phyloP scores from a whole-genome alignment of 2,113 vertebrate species.

The Silurus meridionalis region DNA sequence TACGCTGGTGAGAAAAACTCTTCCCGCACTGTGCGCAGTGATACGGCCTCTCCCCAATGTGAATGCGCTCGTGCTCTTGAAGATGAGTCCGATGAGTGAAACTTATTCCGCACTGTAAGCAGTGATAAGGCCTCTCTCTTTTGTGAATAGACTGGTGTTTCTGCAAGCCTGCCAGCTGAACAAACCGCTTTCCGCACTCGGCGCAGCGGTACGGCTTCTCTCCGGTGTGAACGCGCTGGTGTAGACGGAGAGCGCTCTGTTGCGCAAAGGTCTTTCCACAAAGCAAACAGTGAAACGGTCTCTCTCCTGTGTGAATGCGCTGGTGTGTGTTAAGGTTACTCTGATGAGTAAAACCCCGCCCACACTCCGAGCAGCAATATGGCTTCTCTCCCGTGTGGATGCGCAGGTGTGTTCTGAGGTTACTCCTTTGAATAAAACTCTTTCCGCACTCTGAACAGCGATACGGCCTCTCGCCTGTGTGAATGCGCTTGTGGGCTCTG shows the following conservation, averaged over 20 bases:
- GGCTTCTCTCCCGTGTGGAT: constrained; percentile 27
- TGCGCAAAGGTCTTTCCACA: constrained; percentile 20
- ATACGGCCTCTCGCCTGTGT: constrained; percentile 22
- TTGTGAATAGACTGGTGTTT: constrained; percentile 23
- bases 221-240: constrained; percentile 15
- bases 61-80: constrained; percentile 27
- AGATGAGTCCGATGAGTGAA: constrained; percentile 27
- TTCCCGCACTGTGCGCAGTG: constrained; percentile 16
- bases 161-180: constrained; percentile 16
- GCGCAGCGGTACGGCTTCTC: constrained; percentile 11
- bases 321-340: constrained; percentile 25
- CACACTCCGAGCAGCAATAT: constrained; percentile 22
- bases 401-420: constrained; percentile 19
- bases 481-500: constrained; percentile 23
- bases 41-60: constrained; percentile 16
- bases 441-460: constrained; percentile 24
- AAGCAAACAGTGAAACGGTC: constrained; percentile 6
- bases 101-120: constrained; percentile 16
- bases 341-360: constrained; percentile 22
- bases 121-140: constrained; percentile 19
- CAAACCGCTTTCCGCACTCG: constrained; percentile 14
- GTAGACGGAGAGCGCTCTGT: constrained; percentile 11
- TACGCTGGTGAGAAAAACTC: constrained; percentile 15
- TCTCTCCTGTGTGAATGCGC: constrained; percentile 24
- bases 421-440: constrained; percentile 27